Base-by-base conservation (phyloP, 1,140 invertebrate genomes). In the Caenorhabditis tropicalis region DNA sequence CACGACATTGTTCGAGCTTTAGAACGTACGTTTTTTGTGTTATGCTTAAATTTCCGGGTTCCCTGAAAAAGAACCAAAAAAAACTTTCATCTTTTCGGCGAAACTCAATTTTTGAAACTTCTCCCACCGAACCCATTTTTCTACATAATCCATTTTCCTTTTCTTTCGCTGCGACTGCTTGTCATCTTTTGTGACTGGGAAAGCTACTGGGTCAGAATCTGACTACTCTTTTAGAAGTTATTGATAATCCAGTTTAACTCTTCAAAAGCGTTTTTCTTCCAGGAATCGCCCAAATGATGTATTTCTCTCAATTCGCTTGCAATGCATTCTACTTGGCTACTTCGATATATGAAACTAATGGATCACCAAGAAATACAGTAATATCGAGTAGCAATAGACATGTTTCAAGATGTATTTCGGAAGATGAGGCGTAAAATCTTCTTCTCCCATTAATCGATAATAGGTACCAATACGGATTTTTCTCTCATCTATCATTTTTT, bases 221-320 rank as follows among this genome's bases (percentile, higher is more conserved):
- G 9, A 27, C 24, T 7, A 51, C 48, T n/a, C 1, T 4, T n/a
- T 0, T 24, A 31, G 39, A 29, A 19, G 51, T 53, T 60, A 21
- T 81, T 49, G 31, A 56, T 51, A n/a, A 65, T 65, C 33, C 58
- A n/a, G 7, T 65, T 65, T 65, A 65, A 65, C 33, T 31, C 58
- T 31, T 56, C 51, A 56, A 27, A 43, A 33, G n/a, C 21, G 6
- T 53, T 5, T 31, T 31, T 49, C 81, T 85, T 88, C 51, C 81
- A 90, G 85, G 87, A 46, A 84, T 90, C 83, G 86, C 82, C 24
- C 88, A 91, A 79, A 56, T 90, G 43, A 85, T 90, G 21, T 90
- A 90, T 79, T 90, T 90, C 48, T 87, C 80, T 10, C 89, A 90
- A 84, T 90, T 90, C 60, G 88, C 88, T 46, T 90, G 87, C 48